Percentiles rank a stretch among this genome's conserved stretches.
These are phyloP conservation scores for Gouania willdenowi DNA, from an alignment of 2,797 vertebrate species.

Conservation along the genomic window DNA sequence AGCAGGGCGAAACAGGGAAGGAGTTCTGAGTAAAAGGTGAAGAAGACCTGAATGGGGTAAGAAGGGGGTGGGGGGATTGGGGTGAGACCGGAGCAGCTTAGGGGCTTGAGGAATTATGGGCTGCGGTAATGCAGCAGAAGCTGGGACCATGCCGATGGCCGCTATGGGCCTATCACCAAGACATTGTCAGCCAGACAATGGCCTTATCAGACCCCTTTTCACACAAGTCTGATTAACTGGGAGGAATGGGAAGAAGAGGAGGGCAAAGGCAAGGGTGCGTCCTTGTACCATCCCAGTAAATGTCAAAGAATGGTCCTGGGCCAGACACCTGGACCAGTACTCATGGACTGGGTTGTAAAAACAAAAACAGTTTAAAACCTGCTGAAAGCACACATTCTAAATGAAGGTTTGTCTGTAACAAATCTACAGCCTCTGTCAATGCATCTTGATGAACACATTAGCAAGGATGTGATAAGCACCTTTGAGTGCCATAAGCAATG, in stretches of 20 bases:
- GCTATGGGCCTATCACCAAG: constrained; percentile 82
- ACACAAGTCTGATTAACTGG: constrained; percentile 94
- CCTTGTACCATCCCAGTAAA: constrained; percentile 88
- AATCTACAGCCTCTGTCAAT: constrained; percentile 44
- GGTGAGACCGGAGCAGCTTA: constrained; percentile 20
- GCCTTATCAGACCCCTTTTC: constrained; percentile 93
- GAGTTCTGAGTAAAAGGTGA: constrained; percentile 44
- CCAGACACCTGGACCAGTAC: constrained; percentile 73
- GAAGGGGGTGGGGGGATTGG: constrained; percentile 23
- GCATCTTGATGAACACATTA: constrained; percentile 57
- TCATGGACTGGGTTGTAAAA: constrained; percentile 60
- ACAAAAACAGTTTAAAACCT: constrained; percentile 34
- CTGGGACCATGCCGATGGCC: constrained; percentile 73
- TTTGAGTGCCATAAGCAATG: constrained; percentile 49
- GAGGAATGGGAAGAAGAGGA: constrained; percentile 81
- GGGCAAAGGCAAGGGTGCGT: constrained; percentile 84
- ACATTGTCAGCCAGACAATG: constrained; percentile 92
- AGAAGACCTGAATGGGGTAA: constrained; percentile 37
- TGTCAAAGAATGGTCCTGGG: constrained; percentile 85
- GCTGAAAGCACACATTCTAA: constrained; percentile 15
- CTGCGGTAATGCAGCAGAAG: constrained; percentile 56
- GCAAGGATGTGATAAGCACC: constrained; percentile 48
- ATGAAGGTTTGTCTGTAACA: constrained; percentile 24
- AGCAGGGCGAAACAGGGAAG: constrained; percentile 49
- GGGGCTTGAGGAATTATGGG: constrained; percentile 50